Percentiles rank a stretch among this genome's conserved stretches.
These are phyloP conservation scores for Neoitamus cyanurus DNA, from an alignment of 2,888 invertebrate species.

Conservation along the genomic window DNA sequence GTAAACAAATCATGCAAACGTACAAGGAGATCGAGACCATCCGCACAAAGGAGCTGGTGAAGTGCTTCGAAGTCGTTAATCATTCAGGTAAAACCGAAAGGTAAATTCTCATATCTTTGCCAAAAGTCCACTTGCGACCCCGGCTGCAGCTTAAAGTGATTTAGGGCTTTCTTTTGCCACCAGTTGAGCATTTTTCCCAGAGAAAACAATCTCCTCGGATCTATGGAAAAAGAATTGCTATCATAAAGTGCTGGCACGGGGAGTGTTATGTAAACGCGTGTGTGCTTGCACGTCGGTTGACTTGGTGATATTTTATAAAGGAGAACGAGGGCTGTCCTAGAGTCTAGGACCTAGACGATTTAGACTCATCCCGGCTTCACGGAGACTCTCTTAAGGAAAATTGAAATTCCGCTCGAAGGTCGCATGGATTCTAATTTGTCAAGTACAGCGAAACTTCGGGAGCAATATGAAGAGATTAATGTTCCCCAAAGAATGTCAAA, in stretches of 20 bases:
- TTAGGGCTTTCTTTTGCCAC: slow-evolving; percentile 18
- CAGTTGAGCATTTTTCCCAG: slow-evolving; percentile 24
- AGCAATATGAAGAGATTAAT: neutral
- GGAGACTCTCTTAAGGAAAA: neutral
- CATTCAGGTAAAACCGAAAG: slow-evolving; percentile 16
- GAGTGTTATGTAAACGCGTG: neutral
- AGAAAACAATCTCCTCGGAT: slow-evolving; percentile 21
- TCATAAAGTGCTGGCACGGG: neutral
- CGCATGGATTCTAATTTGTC: slow-evolving; percentile 15
- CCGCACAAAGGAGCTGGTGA: neutral
- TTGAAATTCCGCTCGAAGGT: slow-evolving; percentile 18
- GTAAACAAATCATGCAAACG: neutral
- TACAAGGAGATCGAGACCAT: neutral
- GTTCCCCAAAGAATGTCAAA: neutral
- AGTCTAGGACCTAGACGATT: too few species aligned
- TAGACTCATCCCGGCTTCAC: neutral
- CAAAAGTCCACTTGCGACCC: slow-evolving; percentile 7
- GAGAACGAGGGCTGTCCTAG: neutral
- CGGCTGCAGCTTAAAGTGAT: slow-evolving; percentile 7
- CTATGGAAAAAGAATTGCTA: slow-evolving; percentile 20
- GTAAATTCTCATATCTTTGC: slow-evolving; percentile 17
- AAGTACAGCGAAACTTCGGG: neutral
- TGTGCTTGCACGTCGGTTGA: neutral
- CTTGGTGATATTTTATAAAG: neutral
- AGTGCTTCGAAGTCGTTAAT: neutral